Evolutionary conservation across 1,140 invertebrate genomes (phyloP).

Genomic region (Drosophila sechellia): DNA sequence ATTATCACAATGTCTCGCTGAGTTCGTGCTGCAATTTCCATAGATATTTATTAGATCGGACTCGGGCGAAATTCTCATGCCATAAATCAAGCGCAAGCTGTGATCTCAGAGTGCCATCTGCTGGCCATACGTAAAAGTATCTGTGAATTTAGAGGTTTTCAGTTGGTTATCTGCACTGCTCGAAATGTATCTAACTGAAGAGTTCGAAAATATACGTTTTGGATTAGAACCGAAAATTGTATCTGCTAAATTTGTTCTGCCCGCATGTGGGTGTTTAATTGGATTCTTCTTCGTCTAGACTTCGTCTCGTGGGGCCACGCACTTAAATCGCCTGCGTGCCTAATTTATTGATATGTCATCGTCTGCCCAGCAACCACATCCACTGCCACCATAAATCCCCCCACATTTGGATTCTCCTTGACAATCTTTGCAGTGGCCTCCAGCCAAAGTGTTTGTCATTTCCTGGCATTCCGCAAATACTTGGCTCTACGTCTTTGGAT

Average conservation of each 20-base stretch:
- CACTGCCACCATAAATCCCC: slow-evolving; percentile 13
- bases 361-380: slow-evolving; percentile 20
- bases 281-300: slow-evolving; percentile 58
- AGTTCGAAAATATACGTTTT: no score
- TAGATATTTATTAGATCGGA: slow-evolving; percentile 71
- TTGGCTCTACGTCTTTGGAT: slow-evolving; percentile 18
- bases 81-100: slow-evolving; percentile 63
- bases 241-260: slow-evolving; percentile 1
- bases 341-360: slow-evolving; percentile 80
- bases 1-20: slow-evolving; percentile 69
- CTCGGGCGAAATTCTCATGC: slow-evolving; percentile 46
- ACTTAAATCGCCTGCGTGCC: slow-evolving; percentile 71
- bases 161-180: background rate
- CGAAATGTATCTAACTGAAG: background rate
- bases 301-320: slow-evolving; percentile 36
- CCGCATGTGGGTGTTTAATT: slow-evolving; percentile 20
- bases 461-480: slow-evolving; percentile 47
- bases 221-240: no score
- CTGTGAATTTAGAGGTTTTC: slow-evolving; percentile 1
- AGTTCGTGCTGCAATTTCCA: slow-evolving; percentile 79
- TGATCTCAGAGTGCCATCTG: slow-evolving; percentile 58
- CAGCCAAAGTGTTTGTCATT: slow-evolving; percentile 44
- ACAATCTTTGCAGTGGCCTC: slow-evolving; percentile 42
- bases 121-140: slow-evolving; percentile 26
- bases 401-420: slow-evolving; percentile 42